Conservation (phyloP, 2,113 vertebrate genomes). For the Lamprologus callipterus region DNA sequence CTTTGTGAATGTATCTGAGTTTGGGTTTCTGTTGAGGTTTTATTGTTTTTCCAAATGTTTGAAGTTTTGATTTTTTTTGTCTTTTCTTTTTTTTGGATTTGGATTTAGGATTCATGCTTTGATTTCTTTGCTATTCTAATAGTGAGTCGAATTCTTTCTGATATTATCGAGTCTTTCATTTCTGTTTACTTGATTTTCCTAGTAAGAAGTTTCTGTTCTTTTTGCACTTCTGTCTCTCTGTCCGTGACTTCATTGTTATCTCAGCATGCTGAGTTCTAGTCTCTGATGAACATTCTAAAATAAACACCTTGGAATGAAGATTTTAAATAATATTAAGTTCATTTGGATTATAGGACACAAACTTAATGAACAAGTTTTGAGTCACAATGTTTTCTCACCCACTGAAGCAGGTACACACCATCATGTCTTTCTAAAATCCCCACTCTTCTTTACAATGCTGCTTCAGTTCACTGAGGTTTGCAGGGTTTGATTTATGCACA, state of each 20-base stretch:
- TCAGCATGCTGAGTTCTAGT: background rate
- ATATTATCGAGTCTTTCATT: background rate
- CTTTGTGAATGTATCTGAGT: background rate
- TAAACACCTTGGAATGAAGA: background rate
- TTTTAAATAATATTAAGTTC: background rate
- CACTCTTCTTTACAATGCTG: background rate
- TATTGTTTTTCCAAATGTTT: background rate
- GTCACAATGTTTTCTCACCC: background rate
- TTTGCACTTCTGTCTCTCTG: background rate
- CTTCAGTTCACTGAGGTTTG: background rate
- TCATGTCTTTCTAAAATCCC: background rate
- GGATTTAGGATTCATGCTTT: too few species aligned
- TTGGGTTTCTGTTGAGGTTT: background rate
- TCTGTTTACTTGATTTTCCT: background rate
- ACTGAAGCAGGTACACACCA: background rate
- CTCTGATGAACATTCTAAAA: background rate
- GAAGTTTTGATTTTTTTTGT: background rate
- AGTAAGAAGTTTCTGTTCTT: background rate
- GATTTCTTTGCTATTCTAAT: background rate
- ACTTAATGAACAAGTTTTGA: background rate
- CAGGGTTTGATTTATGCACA: background rate
- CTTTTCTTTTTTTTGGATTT: accelerated
- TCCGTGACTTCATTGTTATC: background rate
- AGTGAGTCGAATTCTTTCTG: background rate
- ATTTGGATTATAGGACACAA: background rate